phyloP scores from a whole-genome alignment of 2,888 invertebrate genomes.

The Temnothorax ravouxi region DNA sequence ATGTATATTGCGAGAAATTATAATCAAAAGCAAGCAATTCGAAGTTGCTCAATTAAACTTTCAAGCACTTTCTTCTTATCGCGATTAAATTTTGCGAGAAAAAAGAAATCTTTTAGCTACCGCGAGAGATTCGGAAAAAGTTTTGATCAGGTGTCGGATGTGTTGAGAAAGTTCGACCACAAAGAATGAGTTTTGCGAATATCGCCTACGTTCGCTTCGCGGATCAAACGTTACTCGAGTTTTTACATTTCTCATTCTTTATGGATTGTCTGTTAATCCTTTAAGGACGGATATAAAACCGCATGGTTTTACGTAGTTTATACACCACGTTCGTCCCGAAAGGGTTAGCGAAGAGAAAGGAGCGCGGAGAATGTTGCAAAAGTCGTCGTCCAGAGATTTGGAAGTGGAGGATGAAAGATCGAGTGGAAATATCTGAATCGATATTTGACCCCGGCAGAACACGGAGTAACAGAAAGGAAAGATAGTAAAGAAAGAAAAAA shows the following conservation, averaged over 20 bases:
- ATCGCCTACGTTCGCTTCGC: background rate
- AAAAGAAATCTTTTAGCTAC: slow-evolving; percentile 59
- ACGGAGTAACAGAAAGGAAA: slow-evolving; percentile 22
- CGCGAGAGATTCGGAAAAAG: slow-evolving; percentile 36
- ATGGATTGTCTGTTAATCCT: slow-evolving; percentile 49
- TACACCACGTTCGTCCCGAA: background rate
- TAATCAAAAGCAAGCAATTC: slow-evolving; percentile 13
- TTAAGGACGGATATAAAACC: background rate
- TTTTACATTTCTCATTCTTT: slow-evolving; percentile 41
- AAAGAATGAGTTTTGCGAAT: slow-evolving; percentile 41
- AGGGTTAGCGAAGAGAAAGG: slow-evolving; percentile 52
- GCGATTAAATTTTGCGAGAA: slow-evolving; percentile 66
- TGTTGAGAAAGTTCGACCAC: slow-evolving; percentile 52
- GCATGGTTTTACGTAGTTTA: background rate
- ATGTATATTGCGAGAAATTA: slow-evolving; percentile 13
- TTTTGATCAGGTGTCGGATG: slow-evolving; percentile 45
- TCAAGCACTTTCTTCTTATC: slow-evolving; percentile 64
- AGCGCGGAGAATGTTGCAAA: slow-evolving; percentile 20
- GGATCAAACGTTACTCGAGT: slow-evolving; percentile 24
- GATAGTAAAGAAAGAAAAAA: slow-evolving; percentile 65
- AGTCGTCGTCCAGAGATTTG: slow-evolving; percentile 40
- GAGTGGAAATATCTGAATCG: slow-evolving; percentile 78
- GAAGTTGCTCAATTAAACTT: slow-evolving; percentile 74
- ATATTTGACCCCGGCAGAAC: slow-evolving; percentile 77
- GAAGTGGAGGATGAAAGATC: slow-evolving; percentile 65